Percentiles rank a stretch among this genome's conserved stretches.
Conservation (phyloP, 2,113 vertebrate species). For the Phasianus colchicus region DNA sequence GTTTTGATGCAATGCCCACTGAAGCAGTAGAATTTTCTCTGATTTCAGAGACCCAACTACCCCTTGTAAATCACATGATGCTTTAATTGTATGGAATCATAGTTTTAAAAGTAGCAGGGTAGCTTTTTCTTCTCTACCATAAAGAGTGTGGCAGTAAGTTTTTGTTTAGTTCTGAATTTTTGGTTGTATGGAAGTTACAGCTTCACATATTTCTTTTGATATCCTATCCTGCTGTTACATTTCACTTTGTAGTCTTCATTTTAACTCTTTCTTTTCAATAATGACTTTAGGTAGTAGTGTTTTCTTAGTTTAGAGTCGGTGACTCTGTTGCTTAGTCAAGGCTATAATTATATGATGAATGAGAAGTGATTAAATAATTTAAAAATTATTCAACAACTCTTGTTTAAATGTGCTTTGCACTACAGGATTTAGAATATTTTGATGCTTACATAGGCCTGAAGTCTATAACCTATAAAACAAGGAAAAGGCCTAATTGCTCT, state of each 20-base stretch:
- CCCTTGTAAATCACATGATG: not conserved
- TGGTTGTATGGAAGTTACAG: not conserved
- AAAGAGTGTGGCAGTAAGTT: not conserved
- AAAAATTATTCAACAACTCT: not conserved
- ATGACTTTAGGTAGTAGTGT: not conserved
- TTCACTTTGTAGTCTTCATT: not conserved
- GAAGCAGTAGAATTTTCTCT: not conserved
- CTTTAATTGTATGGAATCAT: accelerated
- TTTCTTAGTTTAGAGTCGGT: not conserved
- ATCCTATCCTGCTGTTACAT: not conserved
- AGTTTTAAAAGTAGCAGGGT: not conserved
- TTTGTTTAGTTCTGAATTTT: not conserved
- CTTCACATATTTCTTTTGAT: not conserved
- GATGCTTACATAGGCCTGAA: not conserved
- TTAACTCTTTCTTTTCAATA: not conserved
- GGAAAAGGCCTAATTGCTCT: constrained; percentile 50
- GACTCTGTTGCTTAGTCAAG: not conserved
- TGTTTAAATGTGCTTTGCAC: constrained; percentile 38
- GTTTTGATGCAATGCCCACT: not conserved
- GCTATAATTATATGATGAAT: not conserved
- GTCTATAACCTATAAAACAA: constrained; percentile 35
- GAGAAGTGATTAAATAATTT: not conserved
- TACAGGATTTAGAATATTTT: constrained; percentile 17
- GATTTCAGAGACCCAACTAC: not conserved
- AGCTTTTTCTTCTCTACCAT: not conserved